These are phyloP conservation scores for Paragorgia papillata DNA, from an alignment of 92 coral and sea anemone genomes.

Conservation along the genomic window DNA sequence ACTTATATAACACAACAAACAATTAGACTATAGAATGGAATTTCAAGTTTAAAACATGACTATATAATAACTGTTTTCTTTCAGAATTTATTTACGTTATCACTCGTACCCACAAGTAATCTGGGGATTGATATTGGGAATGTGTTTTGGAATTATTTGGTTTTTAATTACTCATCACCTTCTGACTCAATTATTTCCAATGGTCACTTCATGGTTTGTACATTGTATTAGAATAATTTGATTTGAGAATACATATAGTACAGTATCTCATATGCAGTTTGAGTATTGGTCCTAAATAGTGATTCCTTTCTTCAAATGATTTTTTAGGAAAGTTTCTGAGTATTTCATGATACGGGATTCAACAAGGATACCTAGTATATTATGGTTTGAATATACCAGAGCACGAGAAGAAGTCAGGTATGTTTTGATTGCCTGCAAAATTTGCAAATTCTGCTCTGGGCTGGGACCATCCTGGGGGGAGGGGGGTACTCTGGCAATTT, in stretches of 20 bases:
- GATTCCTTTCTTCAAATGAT: neutral
- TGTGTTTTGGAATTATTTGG: slow-evolving; percentile 86
- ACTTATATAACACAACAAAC: too few species aligned
- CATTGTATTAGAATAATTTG: neutral
- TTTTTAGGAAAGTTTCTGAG: slow-evolving; percentile 85
- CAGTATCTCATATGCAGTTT: too few species aligned
- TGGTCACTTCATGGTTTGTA: slow-evolving; percentile 86
- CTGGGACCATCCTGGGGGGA: too few species aligned
- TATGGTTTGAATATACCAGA: slow-evolving; percentile 99
- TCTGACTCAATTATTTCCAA: slow-evolving; percentile 86
- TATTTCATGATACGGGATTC: slow-evolving; percentile 95
- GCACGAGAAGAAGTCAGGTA: slow-evolving; percentile 96
- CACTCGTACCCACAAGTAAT: slow-evolving; percentile 84
- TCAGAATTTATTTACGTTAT: slow-evolving; percentile 88
- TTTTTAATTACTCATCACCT: slow-evolving; percentile 92
- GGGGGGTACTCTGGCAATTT: too few species aligned
- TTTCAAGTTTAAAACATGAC: too few species aligned
- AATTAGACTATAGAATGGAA: too few species aligned
- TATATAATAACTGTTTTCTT: slow-evolving; percentile 2
- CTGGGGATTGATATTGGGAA: slow-evolving; percentile 84
- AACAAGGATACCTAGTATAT: slow-evolving; percentile 91
- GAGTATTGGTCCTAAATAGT: too few species aligned
- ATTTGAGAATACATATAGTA: too few species aligned
- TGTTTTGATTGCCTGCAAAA: too few species aligned
- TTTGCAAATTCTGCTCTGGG: too few species aligned